These are phyloP conservation scores for Zaprionus nigranus DNA, from an alignment of 1,140 invertebrate genomes.

Conservation along the genomic window DNA sequence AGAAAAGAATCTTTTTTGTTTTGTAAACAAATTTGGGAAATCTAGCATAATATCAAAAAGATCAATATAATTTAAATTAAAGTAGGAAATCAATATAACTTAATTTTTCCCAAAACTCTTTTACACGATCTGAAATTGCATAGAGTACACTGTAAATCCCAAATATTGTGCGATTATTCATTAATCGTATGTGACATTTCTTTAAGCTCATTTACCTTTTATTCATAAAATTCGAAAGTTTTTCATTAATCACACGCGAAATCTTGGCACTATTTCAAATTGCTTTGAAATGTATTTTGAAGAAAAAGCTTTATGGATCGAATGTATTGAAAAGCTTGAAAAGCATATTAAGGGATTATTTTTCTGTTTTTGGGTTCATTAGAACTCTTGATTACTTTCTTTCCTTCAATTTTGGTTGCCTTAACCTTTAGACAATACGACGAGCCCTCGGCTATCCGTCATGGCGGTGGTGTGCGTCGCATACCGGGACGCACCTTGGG, in stretches of 20 bases:
- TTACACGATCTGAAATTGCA: background rate
- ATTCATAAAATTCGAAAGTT: background rate
- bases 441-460: constrained; percentile 92
- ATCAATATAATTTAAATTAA: background rate
- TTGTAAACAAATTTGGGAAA: background rate
- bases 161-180: background rate
- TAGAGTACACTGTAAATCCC: background rate
- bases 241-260: background rate
- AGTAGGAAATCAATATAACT: background rate
- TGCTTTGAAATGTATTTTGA: background rate
- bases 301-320: background rate
- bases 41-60: background rate
- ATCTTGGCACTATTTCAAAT: constrained; percentile 19
- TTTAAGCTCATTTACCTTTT: constrained; percentile 5
- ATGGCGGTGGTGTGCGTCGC: constrained; percentile 91
- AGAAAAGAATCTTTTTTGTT: background rate
- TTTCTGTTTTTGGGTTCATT: background rate
- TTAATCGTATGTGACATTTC: constrained; percentile 15
- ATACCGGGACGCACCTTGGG: constrained; percentile 92
- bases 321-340: background rate
- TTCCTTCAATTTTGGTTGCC: constrained; percentile 75
- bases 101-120: background rate
- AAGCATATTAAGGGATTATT: background rate
- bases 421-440: constrained; percentile 89
- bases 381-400: background rate